Evolutionary conservation across 2,113 vertebrate genomes (phyloP), one percentile per base, ranked within the genome.

Genomic region (Toxotes jaculatrix): DNA sequence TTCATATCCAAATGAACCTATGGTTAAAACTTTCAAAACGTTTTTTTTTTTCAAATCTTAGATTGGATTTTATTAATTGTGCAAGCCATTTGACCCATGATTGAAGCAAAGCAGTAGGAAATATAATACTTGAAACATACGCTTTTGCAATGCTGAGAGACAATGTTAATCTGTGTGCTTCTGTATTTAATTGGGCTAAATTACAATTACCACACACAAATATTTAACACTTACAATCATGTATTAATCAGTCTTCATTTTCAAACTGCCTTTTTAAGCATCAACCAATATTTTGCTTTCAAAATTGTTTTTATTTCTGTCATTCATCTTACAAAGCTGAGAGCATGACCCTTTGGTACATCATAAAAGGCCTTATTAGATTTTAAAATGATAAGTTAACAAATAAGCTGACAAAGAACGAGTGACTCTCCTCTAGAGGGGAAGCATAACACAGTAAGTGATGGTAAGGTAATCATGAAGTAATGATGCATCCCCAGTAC

Each of bases 401-500:
- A 27, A 27, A 27, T 27, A 27, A 27, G 27, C 27, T 27, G 27
- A 27, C 27, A 56, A 14, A 69, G 53, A 51, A 34, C 7, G 1
- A 3, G 8, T 51, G 49, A 21, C 36, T 19, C 3, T 16, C 43
- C 21, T 64, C n/a, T 66, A 60, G 51, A 43, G 53, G n/a, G 14
- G 9, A 43, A 0, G 0, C 10, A 38, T 42, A 45, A 38, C 36
- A 21, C 66, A 38, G 12, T 38, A 42, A 56, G 4, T 45, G 65
- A 74, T 76, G 62, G 40, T 14, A 27, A 77, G 21, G 27, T 66
- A 56, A 77, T 71, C 7, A 56, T 74, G 36, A 62, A 55, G 57
- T 79, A 74, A 65, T 70, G 62, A 74, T 31, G 68, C 53, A 19
- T 36, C 62, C 36, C 11, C 23, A 43, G 42, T 5, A 45, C 19